Evolutionary conservation across 2,888 invertebrate species (phyloP), one percentile per base, ranked within the genome.

Genomic region (Patella caerulea): DNA sequence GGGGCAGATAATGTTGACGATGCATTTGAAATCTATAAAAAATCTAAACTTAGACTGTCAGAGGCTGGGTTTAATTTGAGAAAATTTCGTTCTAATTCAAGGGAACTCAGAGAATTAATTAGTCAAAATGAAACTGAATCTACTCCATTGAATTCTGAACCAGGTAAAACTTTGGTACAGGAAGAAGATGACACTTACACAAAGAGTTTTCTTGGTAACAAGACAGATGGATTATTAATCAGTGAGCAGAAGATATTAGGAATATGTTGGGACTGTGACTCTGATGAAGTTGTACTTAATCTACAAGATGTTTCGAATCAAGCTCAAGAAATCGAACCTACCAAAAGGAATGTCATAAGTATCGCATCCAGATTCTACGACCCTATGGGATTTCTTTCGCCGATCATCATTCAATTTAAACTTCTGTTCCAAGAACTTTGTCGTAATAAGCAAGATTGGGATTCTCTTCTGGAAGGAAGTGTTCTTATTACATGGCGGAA

Each of bases 381-480:
- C 55, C 55, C 55, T 55, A n/a, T 59, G n/a, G 59, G 59, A 59
- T 59, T 59, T 59, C 15, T 59, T 59, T 59, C 59, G n/a, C 59
- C 59, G n/a, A 59, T 59, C 15, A 59, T 59, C 15, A n/a, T 59
- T 14, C 59, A 59, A 59, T 59, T 59, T n/a, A 59, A 59, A n/a
- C 59, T 59, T n/a, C n/a, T 59, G 59, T 29, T 59, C n/a, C 15
- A 15, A 59, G 29, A 29, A 29, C 29, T 29, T 29, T 29, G 29
- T 29, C 29, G 29, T 29, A 29, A 29, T 29, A 29, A 29, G 29
- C 29, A 29, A 29, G 29, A 29, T 29, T 59, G 59, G 59, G 59
- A 59, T 59, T n/a, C 15, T 5, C 59, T n/a, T 59, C n/a, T 59
- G 15, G 59, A 59, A n/a, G 59, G 59, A 59, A n/a, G n/a, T n/a